These are phyloP conservation scores for Empidonax alnorum DNA, from an alignment of 2,113 vertebrate genomes.

Conservation along the genomic window DNA sequence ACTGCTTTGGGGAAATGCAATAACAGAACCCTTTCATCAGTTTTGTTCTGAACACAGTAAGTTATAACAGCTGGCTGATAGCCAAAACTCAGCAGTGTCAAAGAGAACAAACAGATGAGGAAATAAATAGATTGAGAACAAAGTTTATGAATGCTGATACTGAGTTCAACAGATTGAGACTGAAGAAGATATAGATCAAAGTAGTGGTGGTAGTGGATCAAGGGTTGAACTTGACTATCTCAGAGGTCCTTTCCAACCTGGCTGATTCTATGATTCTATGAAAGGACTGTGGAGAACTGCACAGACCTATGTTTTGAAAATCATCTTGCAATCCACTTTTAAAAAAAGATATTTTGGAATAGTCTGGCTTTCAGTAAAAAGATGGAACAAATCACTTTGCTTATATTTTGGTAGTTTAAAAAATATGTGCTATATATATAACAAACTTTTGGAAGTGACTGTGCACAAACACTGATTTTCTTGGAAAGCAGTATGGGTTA, in stretches of 20 bases:
- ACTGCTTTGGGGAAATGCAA: slow-evolving; percentile 5
- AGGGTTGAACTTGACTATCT: no score
- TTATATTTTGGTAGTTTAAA: not conserved
- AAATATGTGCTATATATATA: not conserved
- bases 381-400: not conserved
- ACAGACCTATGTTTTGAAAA: not conserved
- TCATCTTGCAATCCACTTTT: not conserved
- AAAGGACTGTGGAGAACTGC: not conserved
- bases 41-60: slow-evolving; percentile 41
- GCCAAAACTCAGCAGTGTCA: not conserved
- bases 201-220: no score
- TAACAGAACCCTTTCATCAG: slow-evolving; percentile 25
- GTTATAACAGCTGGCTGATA: slow-evolving; percentile 12
- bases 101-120: not conserved
- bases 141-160: slow-evolving; percentile 26
- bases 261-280: no score
- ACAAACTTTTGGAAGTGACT: not conserved
- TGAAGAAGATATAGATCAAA: slow-evolving; percentile 19
- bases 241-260: no score
- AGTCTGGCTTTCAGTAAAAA: not conserved
- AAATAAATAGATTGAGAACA: not conserved
- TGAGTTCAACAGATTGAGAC: not conserved
- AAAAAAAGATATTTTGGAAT: not conserved
- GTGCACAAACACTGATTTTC: not conserved
- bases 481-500: not conserved